Conservation (phyloP, 2,113 vertebrate genomes). For the Phycodurus eques region DNA sequence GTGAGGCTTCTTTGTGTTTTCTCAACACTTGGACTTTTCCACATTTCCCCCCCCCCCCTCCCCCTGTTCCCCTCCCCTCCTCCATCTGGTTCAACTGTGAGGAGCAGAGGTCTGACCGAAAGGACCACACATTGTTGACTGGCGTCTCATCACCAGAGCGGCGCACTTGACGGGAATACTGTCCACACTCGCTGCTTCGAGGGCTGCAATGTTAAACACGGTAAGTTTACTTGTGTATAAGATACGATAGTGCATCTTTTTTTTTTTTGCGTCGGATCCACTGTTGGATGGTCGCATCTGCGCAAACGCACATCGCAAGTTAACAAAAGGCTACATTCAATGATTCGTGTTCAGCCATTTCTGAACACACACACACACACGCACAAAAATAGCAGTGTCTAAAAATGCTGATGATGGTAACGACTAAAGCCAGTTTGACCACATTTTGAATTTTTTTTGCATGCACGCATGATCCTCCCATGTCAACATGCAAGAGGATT, state of each 20-base stretch:
- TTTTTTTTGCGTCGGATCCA: neutral
- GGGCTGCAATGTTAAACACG: conserved; percentile 40
- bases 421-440: neutral
- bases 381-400: neutral
- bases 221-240: conserved; percentile 59
- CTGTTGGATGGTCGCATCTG: conserved; percentile 10
- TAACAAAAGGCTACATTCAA: conserved; percentile 30
- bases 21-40: conserved; percentile 31
- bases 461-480: conserved; percentile 8
- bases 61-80: too few relatives aligned
- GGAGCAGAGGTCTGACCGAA: conserved; percentile 55
- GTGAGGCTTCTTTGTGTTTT: conserved; percentile 43
- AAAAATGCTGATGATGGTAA: neutral
- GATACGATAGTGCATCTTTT: neutral
- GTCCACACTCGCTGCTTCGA: conserved; percentile 49
- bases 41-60: conserved; percentile 23
- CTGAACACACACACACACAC: neutral
- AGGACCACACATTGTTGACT: conserved; percentile 59
- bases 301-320: conserved; percentile 42
- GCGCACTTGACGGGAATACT: conserved; percentile 67
- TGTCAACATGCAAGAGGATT: neutral
- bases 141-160: conserved; percentile 49
- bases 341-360: conserved; percentile 1
- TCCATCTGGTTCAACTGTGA: too few relatives aligned
- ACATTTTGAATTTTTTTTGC: conserved; percentile 24